Conservation (phyloP, 2,113 vertebrate genomes). For the Alces alces region DNA sequence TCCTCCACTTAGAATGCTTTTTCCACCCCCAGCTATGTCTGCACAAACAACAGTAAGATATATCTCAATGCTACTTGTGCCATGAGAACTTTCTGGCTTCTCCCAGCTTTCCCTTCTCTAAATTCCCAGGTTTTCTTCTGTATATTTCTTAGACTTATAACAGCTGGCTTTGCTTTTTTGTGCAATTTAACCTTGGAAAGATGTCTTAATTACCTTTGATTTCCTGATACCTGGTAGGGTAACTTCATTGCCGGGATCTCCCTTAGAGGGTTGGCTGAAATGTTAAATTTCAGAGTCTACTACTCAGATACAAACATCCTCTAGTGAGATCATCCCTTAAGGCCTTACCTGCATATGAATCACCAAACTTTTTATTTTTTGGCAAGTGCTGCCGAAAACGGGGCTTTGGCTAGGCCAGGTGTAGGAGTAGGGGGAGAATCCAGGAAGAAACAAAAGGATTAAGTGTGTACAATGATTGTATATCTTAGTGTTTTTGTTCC, state of each 20-base stretch:
- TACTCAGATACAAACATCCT: neutral
- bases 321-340: neutral
- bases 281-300: neutral
- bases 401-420: neutral
- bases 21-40: neutral
- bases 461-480: neutral
- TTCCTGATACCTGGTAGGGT: neutral
- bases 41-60: neutral
- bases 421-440: neutral
- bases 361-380: neutral
- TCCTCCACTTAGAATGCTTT: neutral
- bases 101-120: neutral
- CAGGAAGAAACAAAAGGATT: neutral
- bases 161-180: conserved; percentile 4
- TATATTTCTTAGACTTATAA: neutral
- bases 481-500: neutral
- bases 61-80: neutral
- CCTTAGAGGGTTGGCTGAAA: neutral
- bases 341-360: neutral
- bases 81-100: neutral
- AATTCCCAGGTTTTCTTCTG: neutral
- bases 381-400: neutral
- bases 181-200: neutral
- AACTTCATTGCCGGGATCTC: neutral
- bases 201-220: neutral